A percentile compares a stretch with the other conserved stretches of the same genome.
phyloP scores from a whole-genome alignment of 64 coral and sea anemone species.

The Acropora tenuis region DNA sequence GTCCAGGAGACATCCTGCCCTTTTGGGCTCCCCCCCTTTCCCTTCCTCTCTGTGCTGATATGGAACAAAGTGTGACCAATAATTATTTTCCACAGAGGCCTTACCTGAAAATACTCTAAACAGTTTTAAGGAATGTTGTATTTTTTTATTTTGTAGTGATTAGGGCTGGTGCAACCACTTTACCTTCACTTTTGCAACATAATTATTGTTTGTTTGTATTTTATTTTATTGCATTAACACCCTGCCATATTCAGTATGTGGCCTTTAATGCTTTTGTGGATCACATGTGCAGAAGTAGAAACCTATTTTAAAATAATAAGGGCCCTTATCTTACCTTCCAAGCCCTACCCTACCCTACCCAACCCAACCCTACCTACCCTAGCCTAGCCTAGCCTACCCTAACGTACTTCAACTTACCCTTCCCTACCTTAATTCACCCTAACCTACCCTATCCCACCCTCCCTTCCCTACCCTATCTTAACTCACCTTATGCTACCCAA shows the following conservation, averaged over 20 bases:
- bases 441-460: no score
- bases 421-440: no score
- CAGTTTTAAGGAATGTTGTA: background rate
- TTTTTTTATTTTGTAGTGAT: background rate
- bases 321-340: background rate
- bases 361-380: no score
- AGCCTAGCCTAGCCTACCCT: no score
- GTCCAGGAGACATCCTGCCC: no score
- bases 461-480: no score
- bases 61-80: no score
- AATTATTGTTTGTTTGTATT: background rate
- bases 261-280: constrained; percentile 1
- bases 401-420: no score
- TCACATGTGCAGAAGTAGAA: background rate
- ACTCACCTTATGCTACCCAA: no score
- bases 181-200: background rate
- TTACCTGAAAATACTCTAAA: background rate
- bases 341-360: no score
- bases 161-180: background rate
- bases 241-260: background rate
- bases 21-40: no score
- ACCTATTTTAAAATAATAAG: background rate
- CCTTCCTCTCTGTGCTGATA: no score
- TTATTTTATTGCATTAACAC: background rate
- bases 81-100: background rate